phyloP scores from a whole-genome alignment of 1,140 invertebrate species.

The Drosophila arizonae region DNA sequence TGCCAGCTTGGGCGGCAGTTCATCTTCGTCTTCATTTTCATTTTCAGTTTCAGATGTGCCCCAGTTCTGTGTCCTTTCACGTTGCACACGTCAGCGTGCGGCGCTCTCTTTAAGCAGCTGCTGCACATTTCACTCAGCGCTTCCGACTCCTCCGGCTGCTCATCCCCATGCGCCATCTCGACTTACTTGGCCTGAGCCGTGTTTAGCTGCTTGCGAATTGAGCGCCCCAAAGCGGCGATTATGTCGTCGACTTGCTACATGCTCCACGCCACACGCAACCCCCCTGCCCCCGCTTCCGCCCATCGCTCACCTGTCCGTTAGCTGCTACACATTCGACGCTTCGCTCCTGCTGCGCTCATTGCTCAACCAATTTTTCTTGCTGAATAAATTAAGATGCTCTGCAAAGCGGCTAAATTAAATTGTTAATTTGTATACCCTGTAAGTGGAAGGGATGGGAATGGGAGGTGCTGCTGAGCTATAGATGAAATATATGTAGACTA shows the following conservation, averaged over 20 bases:
- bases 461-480: too few relatives aligned
- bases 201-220: slow-evolving; percentile 67
- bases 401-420: slow-evolving; percentile 68
- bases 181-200: slow-evolving; percentile 55
- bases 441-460: not conserved
- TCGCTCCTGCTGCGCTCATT: slow-evolving; percentile 10
- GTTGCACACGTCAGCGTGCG: slow-evolving; percentile 64
- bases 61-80: slow-evolving; percentile 29
- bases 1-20: slow-evolving; percentile 49
- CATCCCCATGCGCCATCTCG: not conserved
- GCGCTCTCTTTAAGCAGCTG: slow-evolving; percentile 39
- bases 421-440: slow-evolving; percentile 56
- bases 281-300: not conserved
- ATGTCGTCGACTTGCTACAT: slow-evolving; percentile 51
- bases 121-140: slow-evolving; percentile 42
- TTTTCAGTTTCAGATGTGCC: slow-evolving; percentile 17
- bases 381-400: slow-evolving; percentile 71
- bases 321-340: not conserved
- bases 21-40: slow-evolving; percentile 60
- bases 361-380: slow-evolving; percentile 52
- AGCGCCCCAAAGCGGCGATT: slow-evolving; percentile 72
- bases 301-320: not conserved
- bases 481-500: too few relatives aligned
- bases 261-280: not conserved
- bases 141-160: not conserved